A percentile compares a stretch with the other conserved stretches of the same genome.
These are phyloP conservation scores for Scelioninae gen. 1 DNA, from an alignment of 2,888 invertebrate species.

Conservation along the genomic window DNA sequence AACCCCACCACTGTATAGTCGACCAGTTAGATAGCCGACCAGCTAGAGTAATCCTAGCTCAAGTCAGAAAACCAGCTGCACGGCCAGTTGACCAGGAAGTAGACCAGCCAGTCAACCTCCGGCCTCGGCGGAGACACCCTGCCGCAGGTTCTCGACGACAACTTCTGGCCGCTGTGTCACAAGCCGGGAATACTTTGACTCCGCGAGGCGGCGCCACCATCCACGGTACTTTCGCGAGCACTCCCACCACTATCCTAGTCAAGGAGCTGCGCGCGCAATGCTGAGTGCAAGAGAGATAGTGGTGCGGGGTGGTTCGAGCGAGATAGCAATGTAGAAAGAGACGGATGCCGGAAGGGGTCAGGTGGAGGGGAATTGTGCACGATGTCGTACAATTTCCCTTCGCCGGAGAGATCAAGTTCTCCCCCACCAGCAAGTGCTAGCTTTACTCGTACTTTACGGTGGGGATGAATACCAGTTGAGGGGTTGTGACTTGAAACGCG, in stretches of 20 bases:
- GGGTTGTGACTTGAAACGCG: slow-evolving; percentile 46
- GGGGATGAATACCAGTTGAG: slow-evolving; percentile 69
- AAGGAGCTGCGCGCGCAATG: slow-evolving; percentile 51
- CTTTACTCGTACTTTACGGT: slow-evolving; percentile 24
- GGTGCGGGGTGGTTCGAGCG: background rate
- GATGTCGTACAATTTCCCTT: slow-evolving; percentile 64
- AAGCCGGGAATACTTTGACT: slow-evolving; percentile 13
- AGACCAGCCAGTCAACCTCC: slow-evolving; percentile 21
- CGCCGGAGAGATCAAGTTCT: slow-evolving; percentile 52
- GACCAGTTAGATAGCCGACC: slow-evolving; percentile 19
- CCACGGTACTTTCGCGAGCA: slow-evolving; percentile 37
- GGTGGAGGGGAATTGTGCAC: slow-evolving; percentile 41
- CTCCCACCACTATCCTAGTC: too few relatives aligned
- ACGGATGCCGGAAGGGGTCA: slow-evolving; percentile 18
- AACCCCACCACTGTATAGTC: slow-evolving; percentile 42
- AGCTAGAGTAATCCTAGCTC: background rate
- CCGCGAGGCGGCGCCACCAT: slow-evolving; percentile 62
- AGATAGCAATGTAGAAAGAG: slow-evolving; percentile 1
- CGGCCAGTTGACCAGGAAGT: slow-evolving; percentile 27
- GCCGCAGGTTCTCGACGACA: slow-evolving; percentile 58
- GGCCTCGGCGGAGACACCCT: slow-evolving; percentile 40
- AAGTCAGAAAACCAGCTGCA: slow-evolving; percentile 30
- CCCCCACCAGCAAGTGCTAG: background rate
- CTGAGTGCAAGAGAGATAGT: slow-evolving; percentile 1
- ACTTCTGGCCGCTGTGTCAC: too few relatives aligned